Percentiles rank a stretch among this genome's conserved stretches.
These are phyloP conservation scores for Troides oblongomaculatus DNA, from an alignment of 2,888 invertebrate species.

Conservation along the genomic window DNA sequence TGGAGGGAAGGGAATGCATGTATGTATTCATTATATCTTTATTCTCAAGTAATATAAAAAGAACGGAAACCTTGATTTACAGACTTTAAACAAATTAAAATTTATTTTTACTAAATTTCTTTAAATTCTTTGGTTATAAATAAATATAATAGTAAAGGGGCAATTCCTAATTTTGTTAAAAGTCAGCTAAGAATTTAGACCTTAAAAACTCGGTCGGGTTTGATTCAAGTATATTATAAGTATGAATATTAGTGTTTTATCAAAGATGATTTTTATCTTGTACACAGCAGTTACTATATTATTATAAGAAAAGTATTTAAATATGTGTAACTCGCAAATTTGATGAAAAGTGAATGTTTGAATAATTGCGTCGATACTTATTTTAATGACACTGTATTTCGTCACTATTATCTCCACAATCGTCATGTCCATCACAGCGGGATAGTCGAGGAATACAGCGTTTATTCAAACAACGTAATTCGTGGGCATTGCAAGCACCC, in stretches of 20 bases:
- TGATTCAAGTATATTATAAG: background rate
- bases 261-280: background rate
- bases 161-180: no score
- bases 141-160: no score
- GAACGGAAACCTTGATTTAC: no score
- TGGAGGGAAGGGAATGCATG: no score
- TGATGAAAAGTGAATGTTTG: no score
- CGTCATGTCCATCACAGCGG: conserved; percentile 83
- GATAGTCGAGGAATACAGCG: conserved; percentile 81
- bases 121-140: no score
- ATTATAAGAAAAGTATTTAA: background rate
- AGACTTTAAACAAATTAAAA: no score
- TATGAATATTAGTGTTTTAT: background rate
- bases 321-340: background rate
- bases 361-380: background rate
- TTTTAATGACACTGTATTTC: conserved; percentile 73
- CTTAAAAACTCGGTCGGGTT: no score
- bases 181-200: no score
- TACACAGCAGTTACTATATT: background rate
- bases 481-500: conserved; percentile 77
- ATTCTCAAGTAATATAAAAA: no score
- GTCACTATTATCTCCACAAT: conserved; percentile 85
- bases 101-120: no score
- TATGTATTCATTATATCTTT: no score
- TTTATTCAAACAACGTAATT: conserved; percentile 69